Base-by-base conservation (phyloP, 2,797 vertebrate genomes). In the Erethizon dorsatum region DNA sequence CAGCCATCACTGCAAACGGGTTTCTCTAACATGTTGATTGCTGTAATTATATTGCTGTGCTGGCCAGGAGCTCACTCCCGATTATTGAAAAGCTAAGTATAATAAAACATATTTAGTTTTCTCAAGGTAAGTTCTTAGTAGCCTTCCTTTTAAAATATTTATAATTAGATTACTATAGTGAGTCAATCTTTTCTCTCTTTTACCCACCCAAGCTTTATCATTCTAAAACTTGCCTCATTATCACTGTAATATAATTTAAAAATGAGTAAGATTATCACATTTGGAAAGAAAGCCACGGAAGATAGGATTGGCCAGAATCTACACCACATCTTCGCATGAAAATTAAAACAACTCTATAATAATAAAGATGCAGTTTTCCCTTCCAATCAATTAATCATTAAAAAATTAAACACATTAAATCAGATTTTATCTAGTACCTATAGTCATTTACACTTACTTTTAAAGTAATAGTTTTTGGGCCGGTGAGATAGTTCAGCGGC, bases 1-100 rank as follows among this genome's bases (percentile, higher is more conserved):
- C 7, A 56, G 65, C 50, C 11, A 45, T 87, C 41, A 31, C 18
- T 87, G 6, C 24, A 45, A 87, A 57, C 37, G 77, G 56, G 33
- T 47, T 71, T 67, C 50, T 69, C 83, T 59, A 54, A 80, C 33
- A 28, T n/a, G 50, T 59, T 3, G 2, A 47, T 86, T 90, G 28
- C 41, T 83, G 50, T 80, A 56, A 90, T n/a, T 54, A 20, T 31
- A 28, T 63, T 67, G 22, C 22, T 78, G 22, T 78, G 17, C 92
- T 33, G 45, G 6, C 33, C 22, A 33, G 71, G 12, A 54, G 71
- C 47, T 78, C 61, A 41, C 3, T 41, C 47, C 33, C 17, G 50
- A 14, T 83, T 89, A 57, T 13, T 73, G 7, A 73, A 89, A 95
- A 95, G 28, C 24, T 95, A 56, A 86, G 15, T 73, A 61, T 41